Base-by-base conservation (phyloP, 1,140 invertebrate species). In the Sminthurinus signatus region DNA sequence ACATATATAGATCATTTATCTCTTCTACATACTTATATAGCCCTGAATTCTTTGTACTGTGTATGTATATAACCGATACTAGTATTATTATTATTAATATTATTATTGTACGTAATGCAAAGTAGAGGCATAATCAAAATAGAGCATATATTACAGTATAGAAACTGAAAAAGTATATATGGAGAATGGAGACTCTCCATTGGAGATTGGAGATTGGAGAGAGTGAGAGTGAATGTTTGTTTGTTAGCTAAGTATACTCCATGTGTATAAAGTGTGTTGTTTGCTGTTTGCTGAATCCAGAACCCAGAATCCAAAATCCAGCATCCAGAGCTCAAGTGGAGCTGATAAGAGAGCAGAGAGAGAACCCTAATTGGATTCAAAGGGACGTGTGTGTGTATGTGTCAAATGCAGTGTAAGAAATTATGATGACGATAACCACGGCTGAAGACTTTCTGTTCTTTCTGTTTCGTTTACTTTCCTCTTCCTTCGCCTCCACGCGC, bases 381-480 rank as follows among this genome's bases (percentile, higher is more conserved):
- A 52, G 62, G 62, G 56, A 64, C 56, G 48, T 64, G n/a, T n/a
- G n/a, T n/a, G n/a, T n/a, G n/a, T n/a, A n/a, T n/a, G n/a, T n/a
- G 62, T 64, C 62, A 64, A 64, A 64, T 64, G 62, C 62, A 64
- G 46, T 60, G 62, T 64, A 60, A 64, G 44, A 58, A 57, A 39
- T 48, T 56, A 52, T 39, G 29, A 42, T 60, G 43, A 48, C 10
- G 25, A 14, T 60, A 46, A 46, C 43, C 43, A 60, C n/a, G 27
- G 27, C 15, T 46, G 27, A 27, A 59, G 2, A 8, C 46, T 15
- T 1, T 46, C 17, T n/a, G n/a, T n/a, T n/a, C n/a, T n/a, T n/a
- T n/a, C n/a, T n/a, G n/a, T n/a, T n/a, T n/a, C n/a, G n/a, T n/a
- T n/a, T n/a, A n/a, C n/a, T n/a, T 36, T 15, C 32, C 32, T 36